Evolutionary conservation across 2,113 vertebrate genomes (phyloP), one percentile per base, ranked within the genome.

Genomic region (Catharus bicknelli): DNA sequence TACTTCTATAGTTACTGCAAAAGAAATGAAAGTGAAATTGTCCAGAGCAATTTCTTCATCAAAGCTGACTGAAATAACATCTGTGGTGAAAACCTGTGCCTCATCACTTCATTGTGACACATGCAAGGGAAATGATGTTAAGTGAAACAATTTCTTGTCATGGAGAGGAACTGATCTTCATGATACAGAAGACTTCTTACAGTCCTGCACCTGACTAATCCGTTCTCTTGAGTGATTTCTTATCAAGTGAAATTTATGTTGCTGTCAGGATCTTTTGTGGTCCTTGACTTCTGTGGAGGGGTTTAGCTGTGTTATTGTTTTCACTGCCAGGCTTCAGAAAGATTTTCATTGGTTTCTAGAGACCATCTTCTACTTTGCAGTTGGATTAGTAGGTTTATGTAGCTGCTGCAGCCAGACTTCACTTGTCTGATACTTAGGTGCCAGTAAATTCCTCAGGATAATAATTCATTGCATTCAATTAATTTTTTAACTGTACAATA

Each of bases 1-100:
- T 61, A 53, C 61, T 85, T 79, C 40, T 61, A n/a, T 74, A 89
- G 36, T 79, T 79, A 55, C 57, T 78, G 8, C 0, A 26, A 30
- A 68, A 42, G 83, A 9, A 76, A 42, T 0, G 16, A 43, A 85
- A 86, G 36, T 68, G 66, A 95, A 89, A 85, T 68, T 78, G 14
- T 79, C 74, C 90, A 85, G 93, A 79, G 50, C 36, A 67, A 50
- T 88, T 81, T 86, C 32, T 94, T 89, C 66, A 61, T 75, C 62
- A 83, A 66, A 89, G 81, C 25, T 72, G 62, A 42, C 74, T 72
- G 25, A 13, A 89, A 45, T 73, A 82, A 57, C 62, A 54, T 75
- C 36, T 92, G 53, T 79, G 34, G 18, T 85, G 58, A 91, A 82
- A 95, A 76, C 32, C 50, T 87, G 62, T 59, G 42, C 30, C 55